These are phyloP conservation scores for Poecilia latipinna DNA, from an alignment of 2,113 vertebrate species.

Conservation along the genomic window DNA sequence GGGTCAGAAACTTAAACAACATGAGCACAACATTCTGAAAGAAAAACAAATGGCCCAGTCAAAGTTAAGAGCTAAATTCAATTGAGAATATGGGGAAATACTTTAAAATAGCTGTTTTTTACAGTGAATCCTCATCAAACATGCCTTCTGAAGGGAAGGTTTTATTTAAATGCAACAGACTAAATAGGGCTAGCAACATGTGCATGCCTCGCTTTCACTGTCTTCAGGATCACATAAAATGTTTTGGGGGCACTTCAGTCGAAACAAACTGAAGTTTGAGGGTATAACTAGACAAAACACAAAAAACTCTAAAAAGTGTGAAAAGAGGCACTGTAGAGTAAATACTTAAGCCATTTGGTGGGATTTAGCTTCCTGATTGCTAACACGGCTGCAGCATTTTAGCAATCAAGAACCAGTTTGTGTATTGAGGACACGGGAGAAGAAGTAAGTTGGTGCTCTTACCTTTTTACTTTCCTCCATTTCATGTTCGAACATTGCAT, in stretches of 20 bases:
- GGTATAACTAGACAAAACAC: not conserved
- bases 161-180: too few relatives aligned
- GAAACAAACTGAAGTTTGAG: too few relatives aligned
- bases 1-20: not conserved
- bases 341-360: not conserved
- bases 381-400: not conserved
- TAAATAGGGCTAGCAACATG: too few relatives aligned
- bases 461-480: constrained; percentile 99
- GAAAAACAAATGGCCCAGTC: not conserved
- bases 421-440: not conserved
- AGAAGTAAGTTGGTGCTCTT: constrained; percentile 12
- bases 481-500: constrained; percentile 98
- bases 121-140: not conserved
- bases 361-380: not conserved
- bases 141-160: not conserved
- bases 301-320: not conserved
- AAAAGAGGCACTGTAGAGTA: not conserved
- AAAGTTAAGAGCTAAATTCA: not conserved
- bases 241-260: too few relatives aligned
- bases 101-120: not conserved
- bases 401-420: not conserved
- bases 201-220: too few relatives aligned
- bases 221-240: too few relatives aligned
- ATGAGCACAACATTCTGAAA: not conserved
- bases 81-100: not conserved